Conservation (phyloP, 64 coral and sea anemone species). For the Stylophora pistillata region DNA sequence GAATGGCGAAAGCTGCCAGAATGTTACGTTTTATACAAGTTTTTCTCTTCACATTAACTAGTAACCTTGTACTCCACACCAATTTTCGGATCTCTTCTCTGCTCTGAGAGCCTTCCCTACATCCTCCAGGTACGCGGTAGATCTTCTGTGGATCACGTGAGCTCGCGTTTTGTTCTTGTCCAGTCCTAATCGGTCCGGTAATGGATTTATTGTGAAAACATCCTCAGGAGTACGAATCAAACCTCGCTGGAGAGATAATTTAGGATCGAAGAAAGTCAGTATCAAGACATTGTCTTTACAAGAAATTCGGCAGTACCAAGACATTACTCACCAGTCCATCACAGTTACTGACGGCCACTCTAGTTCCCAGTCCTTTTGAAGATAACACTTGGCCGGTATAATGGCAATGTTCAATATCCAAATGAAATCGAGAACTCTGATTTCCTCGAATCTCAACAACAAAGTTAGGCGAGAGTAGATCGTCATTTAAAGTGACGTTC, state of each 20-base stretch:
- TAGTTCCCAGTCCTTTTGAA: slow-evolving; percentile 28
- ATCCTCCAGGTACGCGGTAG: slow-evolving; percentile 6
- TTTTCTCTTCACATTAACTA: background rate
- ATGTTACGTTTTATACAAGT: too few relatives aligned
- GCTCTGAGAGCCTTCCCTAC: background rate
- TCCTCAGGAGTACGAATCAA: slow-evolving; percentile 52
- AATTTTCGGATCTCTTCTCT: slow-evolving; percentile 37
- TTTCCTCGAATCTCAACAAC: slow-evolving; percentile 49
- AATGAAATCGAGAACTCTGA: slow-evolving; percentile 25
- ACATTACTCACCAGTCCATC: slow-evolving; percentile 58
- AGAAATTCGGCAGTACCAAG: background rate
- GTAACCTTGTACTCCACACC: slow-evolving; percentile 59
- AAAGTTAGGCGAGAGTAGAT: slow-evolving; percentile 48
- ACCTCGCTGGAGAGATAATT: slow-evolving; percentile 10
- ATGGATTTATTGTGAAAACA: slow-evolving; percentile 25
- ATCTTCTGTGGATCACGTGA: slow-evolving; percentile 43
- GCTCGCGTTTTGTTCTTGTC: slow-evolving; percentile 33
- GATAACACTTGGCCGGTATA: slow-evolving; percentile 48
- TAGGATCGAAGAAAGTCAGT: too few relatives aligned
- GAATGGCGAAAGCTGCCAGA: too few relatives aligned
- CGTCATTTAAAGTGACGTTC: slow-evolving; percentile 37
- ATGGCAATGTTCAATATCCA: slow-evolving; percentile 30
- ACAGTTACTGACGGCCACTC: slow-evolving; percentile 63
- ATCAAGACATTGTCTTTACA: background rate
- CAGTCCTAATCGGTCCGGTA: slow-evolving; percentile 31